phyloP scores from a whole-genome alignment of 53 echinoderm and acorn worm species.

The Antedon mediterranea region DNA sequence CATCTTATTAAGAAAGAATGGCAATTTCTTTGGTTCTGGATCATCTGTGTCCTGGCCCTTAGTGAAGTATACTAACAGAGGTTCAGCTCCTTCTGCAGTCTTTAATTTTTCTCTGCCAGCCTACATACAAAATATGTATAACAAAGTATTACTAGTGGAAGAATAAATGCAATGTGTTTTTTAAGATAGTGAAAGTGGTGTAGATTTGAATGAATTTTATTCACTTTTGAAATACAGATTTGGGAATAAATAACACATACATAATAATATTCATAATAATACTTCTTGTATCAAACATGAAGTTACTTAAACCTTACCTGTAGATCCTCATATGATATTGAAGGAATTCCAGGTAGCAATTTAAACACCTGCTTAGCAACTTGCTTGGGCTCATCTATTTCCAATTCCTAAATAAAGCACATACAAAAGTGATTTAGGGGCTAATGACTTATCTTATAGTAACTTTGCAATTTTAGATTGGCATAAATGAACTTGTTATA shows the following conservation, averaged over 20 bases:
- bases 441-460: no score
- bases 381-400: slow-evolving; percentile 75
- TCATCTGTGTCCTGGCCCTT: slow-evolving; percentile 35
- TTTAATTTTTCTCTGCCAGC: slow-evolving; percentile 11
- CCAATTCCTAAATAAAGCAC: slow-evolving; percentile 40
- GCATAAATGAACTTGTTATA: not conserved
- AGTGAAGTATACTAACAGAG: slow-evolving; percentile 68
- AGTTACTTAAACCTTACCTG: slow-evolving; percentile 20
- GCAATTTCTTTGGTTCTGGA: slow-evolving; percentile 70
- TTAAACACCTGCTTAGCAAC: slow-evolving; percentile 72
- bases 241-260: no score
- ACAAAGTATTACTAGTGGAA: no score
- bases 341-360: slow-evolving; percentile 40
- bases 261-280: no score
- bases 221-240: no score
- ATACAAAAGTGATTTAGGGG: no score
- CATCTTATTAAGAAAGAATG: slow-evolving; percentile 49
- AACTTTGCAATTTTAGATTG: no score
- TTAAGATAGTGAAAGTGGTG: no score
- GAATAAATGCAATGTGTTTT: no score
- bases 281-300: no score
- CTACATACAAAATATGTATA: not conserved
- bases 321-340: slow-evolving; percentile 40
- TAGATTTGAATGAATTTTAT: no score
- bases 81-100: slow-evolving; percentile 9